These are phyloP conservation scores for Pipistrellus kuhlii DNA, from an alignment of 2,797 vertebrate genomes.

Conservation along the genomic window DNA sequence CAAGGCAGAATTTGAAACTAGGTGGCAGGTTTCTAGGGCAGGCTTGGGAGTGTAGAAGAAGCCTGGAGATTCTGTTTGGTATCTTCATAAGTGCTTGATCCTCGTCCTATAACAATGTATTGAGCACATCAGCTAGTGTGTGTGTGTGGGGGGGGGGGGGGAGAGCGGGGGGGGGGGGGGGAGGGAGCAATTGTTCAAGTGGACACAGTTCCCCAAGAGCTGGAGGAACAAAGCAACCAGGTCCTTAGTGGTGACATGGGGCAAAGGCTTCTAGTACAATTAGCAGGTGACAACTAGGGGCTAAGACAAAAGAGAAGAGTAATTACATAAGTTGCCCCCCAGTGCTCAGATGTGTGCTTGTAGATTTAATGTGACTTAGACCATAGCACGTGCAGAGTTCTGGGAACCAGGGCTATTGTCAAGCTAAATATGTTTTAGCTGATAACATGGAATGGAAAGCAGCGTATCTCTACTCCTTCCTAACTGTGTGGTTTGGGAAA, in stretches of 20 bases:
- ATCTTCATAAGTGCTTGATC: neutral
- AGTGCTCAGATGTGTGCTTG: neutral
- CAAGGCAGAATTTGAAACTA: neutral
- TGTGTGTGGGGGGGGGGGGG: no score
- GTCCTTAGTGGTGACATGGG: neutral
- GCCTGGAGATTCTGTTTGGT: no score
- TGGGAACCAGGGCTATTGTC: neutral
- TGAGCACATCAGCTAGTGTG: neutral
- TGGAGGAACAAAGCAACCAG: neutral
- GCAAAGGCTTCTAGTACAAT: neutral
- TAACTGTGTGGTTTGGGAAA: neutral
- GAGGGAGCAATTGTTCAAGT: no score
- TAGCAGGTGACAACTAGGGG: neutral
- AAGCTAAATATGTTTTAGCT: neutral
- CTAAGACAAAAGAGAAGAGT: neutral
- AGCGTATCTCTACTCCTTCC: neutral
- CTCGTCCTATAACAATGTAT: neutral
- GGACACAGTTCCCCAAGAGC: neutral
- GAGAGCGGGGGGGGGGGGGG: fast-evolving
- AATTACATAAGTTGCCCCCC: neutral
- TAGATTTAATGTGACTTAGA: neutral
- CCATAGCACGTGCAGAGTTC: neutral
- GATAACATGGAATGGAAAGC: neutral
- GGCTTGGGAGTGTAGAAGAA: neutral
- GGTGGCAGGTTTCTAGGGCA: neutral